Conservation (phyloP, 2,113 vertebrate genomes). For the Ahaetulla prasina region DNA sequence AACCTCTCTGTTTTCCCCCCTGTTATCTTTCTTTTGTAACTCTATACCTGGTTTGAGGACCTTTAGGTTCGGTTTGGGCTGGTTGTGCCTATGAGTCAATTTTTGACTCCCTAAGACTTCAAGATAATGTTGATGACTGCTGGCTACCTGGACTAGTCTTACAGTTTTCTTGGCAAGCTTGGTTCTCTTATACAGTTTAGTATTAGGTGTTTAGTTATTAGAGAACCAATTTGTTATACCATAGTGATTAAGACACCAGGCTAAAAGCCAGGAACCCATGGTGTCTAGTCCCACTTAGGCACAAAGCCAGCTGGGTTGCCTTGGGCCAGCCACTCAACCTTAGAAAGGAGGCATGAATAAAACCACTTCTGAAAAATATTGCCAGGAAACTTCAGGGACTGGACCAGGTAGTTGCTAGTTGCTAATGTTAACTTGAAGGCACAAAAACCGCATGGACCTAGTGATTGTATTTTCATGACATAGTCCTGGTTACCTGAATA, state of each 20-base stretch:
- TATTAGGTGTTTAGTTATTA: background rate
- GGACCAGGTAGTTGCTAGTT: background rate
- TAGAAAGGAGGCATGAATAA: background rate
- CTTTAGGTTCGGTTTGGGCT: background rate
- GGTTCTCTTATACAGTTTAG: background rate
- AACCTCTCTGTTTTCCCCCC: background rate
- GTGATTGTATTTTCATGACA: background rate
- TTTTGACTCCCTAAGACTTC: background rate
- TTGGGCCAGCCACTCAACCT: background rate
- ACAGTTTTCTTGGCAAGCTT: background rate
- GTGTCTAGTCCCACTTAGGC: background rate
- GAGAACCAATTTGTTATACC: background rate
- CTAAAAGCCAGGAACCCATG: background rate
- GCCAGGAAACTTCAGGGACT: background rate
- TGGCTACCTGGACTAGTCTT: background rate
- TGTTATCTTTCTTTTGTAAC: background rate
- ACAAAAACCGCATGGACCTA: background rate
- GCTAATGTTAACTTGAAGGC: background rate
- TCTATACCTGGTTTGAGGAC: background rate
- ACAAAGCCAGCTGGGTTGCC: background rate
- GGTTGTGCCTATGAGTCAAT: background rate
- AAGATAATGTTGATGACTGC: background rate
- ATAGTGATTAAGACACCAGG: background rate
- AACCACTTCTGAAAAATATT: background rate
- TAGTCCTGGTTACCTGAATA: background rate